phyloP scores from a whole-genome alignment of 2,888 invertebrate species.

The Alcis repandata region DNA sequence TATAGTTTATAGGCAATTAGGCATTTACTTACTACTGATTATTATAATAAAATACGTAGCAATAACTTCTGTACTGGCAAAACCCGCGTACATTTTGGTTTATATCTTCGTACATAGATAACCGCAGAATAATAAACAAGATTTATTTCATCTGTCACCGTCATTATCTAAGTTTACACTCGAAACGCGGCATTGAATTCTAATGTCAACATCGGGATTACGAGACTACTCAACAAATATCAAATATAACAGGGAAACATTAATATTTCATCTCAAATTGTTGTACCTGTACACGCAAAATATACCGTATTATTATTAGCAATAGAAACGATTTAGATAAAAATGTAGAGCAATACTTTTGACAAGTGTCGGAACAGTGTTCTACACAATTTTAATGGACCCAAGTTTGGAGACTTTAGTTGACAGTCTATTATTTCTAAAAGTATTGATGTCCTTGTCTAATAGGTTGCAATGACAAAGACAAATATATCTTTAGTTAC shows the following conservation, averaged over 20 bases:
- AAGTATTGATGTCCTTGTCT: too few relatives aligned
- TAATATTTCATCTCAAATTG: neutral
- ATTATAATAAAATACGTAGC: neutral
- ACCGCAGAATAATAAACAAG: neutral
- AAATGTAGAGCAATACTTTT: too few relatives aligned
- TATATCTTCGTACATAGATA: neutral
- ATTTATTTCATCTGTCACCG: conserved; percentile 12
- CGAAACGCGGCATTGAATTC: conserved; percentile 13
- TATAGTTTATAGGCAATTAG: neutral
- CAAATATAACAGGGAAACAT: neutral
- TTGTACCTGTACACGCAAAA: too few relatives aligned
- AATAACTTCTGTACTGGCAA: neutral
- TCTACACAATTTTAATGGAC: too few relatives aligned
- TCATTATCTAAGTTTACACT: conserved; percentile 25
- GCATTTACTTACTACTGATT: too few relatives aligned
- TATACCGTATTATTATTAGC: too few relatives aligned
- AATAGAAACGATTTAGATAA: too few relatives aligned
- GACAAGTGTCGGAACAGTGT: too few relatives aligned
- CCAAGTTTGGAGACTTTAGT: too few relatives aligned
- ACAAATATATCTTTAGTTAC: too few relatives aligned
- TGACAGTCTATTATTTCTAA: too few relatives aligned
- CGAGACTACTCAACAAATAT: conserved; percentile 1
- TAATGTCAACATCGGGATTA: conserved; percentile 14
- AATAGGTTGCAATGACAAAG: too few relatives aligned
- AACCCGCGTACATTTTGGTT: neutral